Evolutionary conservation across 2,113 vertebrate genomes (phyloP), one percentile per base, ranked within the genome.

Genomic region (Colistium nudipinnis): DNA sequence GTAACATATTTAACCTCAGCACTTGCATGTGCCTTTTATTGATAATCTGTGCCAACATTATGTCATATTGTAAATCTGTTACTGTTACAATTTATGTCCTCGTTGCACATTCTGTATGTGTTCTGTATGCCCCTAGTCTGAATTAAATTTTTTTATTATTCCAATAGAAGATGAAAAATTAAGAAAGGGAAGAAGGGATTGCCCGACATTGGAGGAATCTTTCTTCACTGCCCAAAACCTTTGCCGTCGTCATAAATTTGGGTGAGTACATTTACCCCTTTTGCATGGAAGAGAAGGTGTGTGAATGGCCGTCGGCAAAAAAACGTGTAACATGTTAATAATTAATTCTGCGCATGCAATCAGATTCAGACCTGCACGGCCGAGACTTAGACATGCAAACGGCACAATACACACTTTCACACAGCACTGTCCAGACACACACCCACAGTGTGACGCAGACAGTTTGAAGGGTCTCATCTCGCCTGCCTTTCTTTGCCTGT

Each of bases 391-490:
- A 90, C 84, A 84, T 83, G 78, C 81, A 87, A 79, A 81, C 70
- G n/a, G 67, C 79, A 52, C 2, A 8, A 36, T 24, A 24, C 78
- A 70, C 81, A 81, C 83, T 82, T 86, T 87, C 88, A 83, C 90
- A 88, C 87, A 80, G 79, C 75, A 36, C 68, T 17, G 25, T 30
- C 70, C 84, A 83, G 83, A 85, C 83, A 70, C 77, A 84, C 78
- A 78, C 66, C 31, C 84, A 76, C 81, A 78, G 77, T 71, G 84
- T 83, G 74, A 84, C 52, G 70, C 88, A 88, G 89, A 88, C 88
- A 80, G 77, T 83, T 80, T 90, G 88, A 89, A 92, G 91, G 87
- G 87, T 89, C 87, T 90, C 88, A 90, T 90, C 87, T 83, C 82
- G 67, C 79, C 88, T 22, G 87, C 79, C 81, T 89, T 91, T 91